Evolutionary conservation across 2,888 invertebrate genomes (phyloP), one percentile per base, ranked within the genome.

Genomic region (Dinocampus coccinellae): DNA sequence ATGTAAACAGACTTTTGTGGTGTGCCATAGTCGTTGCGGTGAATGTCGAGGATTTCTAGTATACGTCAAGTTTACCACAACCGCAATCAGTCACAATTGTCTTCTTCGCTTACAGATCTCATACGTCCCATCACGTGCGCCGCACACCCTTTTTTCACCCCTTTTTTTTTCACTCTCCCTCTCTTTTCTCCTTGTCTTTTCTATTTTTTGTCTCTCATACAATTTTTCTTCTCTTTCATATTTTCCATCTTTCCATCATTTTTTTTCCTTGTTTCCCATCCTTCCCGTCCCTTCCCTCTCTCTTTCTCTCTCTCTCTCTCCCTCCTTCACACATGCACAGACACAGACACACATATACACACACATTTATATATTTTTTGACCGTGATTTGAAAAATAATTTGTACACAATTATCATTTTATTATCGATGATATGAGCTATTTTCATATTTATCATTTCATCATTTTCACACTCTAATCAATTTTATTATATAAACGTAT

Each of bases 31-130:
- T 58, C 33, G 58, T 58, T 65, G 69, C 33, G 34, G 33, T 7
- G 77, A 79, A 74, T 70, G 66, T 73, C 72, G 79, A 79, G 80
- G 72, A 81, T 81, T 81, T 82, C 81, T 80, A 80, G 81, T 78
- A 81, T 73, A 80, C 80, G 87, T 87, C 87, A 86, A 83, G 85
- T 85, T 83, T 81, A 79, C 78, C 76, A 83, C 80, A 83, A 81
- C 85, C 85, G 85, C 86, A 87, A 87, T 87, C 87, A 87, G 82
- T 87, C 87, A 87, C 76, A 82, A 81, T 79, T 84, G 86, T 87
- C 87, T 81, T 85, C 84, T 82, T 82, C 85, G 82, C 79, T 87
- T 86, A 87, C 82, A 77, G 78, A 82, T 73, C 82, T 87, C 86
- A 85, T 87, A 87, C 83, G 83, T 87, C 82, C 82, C 81, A 82